Evolutionary conservation across 2,797 vertebrate genomes (phyloP), one percentile per base, ranked within the genome.

Genomic region (Streptopelia turtur): DNA sequence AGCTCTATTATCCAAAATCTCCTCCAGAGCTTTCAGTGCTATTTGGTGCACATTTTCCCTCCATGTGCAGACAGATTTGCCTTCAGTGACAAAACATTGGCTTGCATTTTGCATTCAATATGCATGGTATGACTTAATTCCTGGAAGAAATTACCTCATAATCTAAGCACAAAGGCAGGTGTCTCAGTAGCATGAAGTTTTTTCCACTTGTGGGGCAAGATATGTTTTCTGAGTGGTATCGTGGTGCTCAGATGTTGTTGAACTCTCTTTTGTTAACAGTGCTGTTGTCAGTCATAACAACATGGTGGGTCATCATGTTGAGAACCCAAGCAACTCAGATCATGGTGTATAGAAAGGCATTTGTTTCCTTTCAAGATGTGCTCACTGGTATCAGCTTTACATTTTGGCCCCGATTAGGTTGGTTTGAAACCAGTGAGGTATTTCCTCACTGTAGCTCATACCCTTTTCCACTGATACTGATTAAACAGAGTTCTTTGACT

Each of bases 1-100:
- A 93, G 75, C 65, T 87, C 68, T 89, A 56, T 87, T 93, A 94
- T 84, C 80, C 77, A 76, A 95, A 94, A 89, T 70, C 77, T 94
- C n/a, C 85, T 79, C 33, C 83, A 78, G 66, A 87, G 79, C 41
- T 92, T 70, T 93, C 64, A 60, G 75, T 82, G 83, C 33, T 50
- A 10, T 39, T 70, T 60, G 68, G 28, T 52, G 25, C 74, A 70
- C 81, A 30, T 94, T 96, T 93, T 80, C 77, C 86, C 23, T 92
- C 94, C 56, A 30, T 0, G 5, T 66, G 61, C n/a, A 56, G 90
- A 76, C 22, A 93, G 61, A 61, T 89, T 94, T 95, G 50, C 75
- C 69, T 83, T 92, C 87, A 72, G 78, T 80, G 83, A 69, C 55
- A 89, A 39, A 90, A 90, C 71, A 82, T 23, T 83, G 71, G 23